phyloP scores from a whole-genome alignment of 2,888 invertebrate genomes.

The Cephus runcator region DNA sequence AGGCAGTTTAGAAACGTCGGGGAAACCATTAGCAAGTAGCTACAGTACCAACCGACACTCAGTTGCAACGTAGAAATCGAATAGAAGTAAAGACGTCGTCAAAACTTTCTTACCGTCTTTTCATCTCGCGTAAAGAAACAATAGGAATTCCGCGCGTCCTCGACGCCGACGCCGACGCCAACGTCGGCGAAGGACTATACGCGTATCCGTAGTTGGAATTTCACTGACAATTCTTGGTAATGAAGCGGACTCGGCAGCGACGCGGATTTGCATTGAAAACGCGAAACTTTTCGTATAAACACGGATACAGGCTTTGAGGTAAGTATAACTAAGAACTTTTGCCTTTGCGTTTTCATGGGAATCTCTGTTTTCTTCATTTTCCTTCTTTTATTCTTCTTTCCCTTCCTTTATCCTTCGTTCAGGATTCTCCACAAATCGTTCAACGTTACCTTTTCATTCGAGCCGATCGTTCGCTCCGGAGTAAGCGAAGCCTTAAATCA shows the following conservation, averaged over 20 bases:
- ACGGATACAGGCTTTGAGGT: constrained; percentile 29
- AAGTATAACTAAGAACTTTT: constrained; percentile 34
- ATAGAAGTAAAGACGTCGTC: constrained; percentile 13
- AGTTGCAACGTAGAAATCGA: not conserved
- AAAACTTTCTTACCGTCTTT: constrained; percentile 7
- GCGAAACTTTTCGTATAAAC: constrained; percentile 43
- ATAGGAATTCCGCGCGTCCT: constrained; percentile 31
- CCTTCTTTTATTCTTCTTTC: too few relatives aligned
- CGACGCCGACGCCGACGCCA: constrained; percentile 8
- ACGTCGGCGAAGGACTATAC: constrained; percentile 11
- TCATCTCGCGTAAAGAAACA: constrained; percentile 33
- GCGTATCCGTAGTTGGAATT: constrained; percentile 16
- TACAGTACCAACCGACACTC: not conserved
- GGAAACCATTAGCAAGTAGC: not conserved
- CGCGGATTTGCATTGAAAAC: constrained; percentile 42
- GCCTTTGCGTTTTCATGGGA: constrained; percentile 28
- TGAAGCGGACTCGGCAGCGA: constrained; percentile 29
- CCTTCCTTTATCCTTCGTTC: not conserved
- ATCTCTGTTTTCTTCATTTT: not conserved
- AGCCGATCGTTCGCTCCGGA: not conserved
- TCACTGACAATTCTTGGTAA: constrained; percentile 42
- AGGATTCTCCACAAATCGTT: too few relatives aligned
- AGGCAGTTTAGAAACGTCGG: not conserved
- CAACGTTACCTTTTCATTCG: not conserved
- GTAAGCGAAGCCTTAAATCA: not conserved